A percentile compares a stretch with the other conserved stretches of the same genome.
Evolutionary conservation across 2,888 invertebrate species (phyloP).

Genomic region (Agelastica alni): DNA sequence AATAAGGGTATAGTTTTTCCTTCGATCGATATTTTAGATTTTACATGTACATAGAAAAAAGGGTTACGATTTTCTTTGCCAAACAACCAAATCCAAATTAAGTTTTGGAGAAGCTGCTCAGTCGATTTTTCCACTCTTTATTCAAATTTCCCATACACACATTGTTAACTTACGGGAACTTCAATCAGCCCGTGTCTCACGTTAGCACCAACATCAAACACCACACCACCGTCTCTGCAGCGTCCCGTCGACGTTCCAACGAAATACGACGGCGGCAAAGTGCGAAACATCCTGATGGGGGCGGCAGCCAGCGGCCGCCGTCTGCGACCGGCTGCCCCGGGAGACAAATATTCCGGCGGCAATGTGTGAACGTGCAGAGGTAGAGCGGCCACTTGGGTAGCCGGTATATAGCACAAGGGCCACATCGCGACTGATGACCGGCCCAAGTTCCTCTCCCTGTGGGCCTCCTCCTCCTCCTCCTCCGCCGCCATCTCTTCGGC

Average conservation of each 20-base stretch:
- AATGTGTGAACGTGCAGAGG: constrained; percentile 49
- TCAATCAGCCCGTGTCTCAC: background rate
- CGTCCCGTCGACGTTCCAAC: constrained; percentile 15
- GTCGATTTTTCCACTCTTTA: too few species aligned
- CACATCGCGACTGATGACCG: constrained; percentile 48
- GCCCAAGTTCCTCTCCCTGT: constrained; percentile 20
- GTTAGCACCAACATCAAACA: constrained; percentile 5
- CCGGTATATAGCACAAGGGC: constrained; percentile 54
- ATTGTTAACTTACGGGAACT: constrained; percentile 22
- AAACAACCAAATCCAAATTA: too few species aligned
- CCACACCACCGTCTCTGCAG: constrained; percentile 9
- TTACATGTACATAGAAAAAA: too few species aligned
- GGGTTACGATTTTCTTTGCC: too few species aligned
- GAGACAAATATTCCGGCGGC: constrained; percentile 38
- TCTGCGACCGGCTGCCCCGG: constrained; percentile 26
- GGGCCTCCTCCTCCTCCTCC: too few species aligned
- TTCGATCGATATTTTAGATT: too few species aligned
- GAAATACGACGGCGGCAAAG: constrained; percentile 50
- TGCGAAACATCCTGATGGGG: constrained; percentile 40
- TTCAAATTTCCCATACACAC: too few species aligned
- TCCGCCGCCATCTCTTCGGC: too few species aligned
- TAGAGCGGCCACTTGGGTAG: constrained; percentile 32
- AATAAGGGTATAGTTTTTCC: too few species aligned
- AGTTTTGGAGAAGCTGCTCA: too few species aligned
- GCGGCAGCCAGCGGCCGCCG: constrained; percentile 26